Base-by-base conservation (phyloP, 2,888 invertebrate genomes). In the Eremobia ochroleuca region DNA sequence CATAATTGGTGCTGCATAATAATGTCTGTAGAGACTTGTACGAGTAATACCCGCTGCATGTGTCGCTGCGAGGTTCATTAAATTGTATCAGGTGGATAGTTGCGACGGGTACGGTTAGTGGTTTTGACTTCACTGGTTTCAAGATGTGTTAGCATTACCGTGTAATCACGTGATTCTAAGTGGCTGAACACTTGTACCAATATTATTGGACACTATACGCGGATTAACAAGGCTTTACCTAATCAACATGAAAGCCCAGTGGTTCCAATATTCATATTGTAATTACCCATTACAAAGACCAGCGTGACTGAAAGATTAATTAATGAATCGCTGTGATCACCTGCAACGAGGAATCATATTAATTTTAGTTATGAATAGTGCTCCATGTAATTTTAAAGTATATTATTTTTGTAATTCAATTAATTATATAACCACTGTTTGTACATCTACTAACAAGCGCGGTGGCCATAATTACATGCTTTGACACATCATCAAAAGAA, bases 211-310 rank as follows among this genome's bases (percentile, higher is more conserved):
- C 1, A 55, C 28, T 18, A 66, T 34, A 49, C 15, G n/a, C 4
- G 11, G 25, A 34, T 52, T 52, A 43, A 69, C 21, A 69, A 37
- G 2, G 8, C 13, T 78, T 43, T 77, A 25, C 21, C 55, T n/a
- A 13, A 64, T 46, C 46, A 37, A n/a, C 25, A 65, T 1, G 13
- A 43, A 52, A 37, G n/a, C 37, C n/a, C n/a, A 31, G 55, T 18
- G 21, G 31, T 55, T 55, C 21, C 40, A 73, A 79, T 55, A 67
- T 62, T 62, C n/a, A 74, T 15, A 15, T n/a, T 52, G 6, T 73
- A 79, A 79, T 80, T 66, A 73, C 65, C 59, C 67, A 81, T 67
- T 81, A 64, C 15, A 15, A 49, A 40, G 55, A 65, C 18, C 34
- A 61, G 15, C 18, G 43, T 21, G 4, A 55, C 55, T 34, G 46